phyloP scores from a whole-genome alignment of 1,140 invertebrate genomes.

The Drosophila suzukii region DNA sequence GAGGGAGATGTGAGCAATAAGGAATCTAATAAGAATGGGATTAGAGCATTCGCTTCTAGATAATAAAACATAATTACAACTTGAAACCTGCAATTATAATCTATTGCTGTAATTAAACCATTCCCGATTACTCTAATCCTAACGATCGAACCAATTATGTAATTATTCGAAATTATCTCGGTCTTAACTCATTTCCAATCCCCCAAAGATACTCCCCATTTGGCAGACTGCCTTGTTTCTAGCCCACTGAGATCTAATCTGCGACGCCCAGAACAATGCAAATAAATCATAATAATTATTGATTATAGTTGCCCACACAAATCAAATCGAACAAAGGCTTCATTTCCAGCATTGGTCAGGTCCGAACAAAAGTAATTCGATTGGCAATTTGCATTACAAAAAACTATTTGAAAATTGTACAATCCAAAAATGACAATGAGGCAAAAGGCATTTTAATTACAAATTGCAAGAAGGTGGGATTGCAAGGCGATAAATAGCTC shows the following conservation, averaged over 20 bases:
- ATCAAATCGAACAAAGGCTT: slow-evolving; percentile 39
- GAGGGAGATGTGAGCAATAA: neutral
- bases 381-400: slow-evolving; percentile 51
- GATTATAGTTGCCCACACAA: slow-evolving; percentile 44
- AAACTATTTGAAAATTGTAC: slow-evolving; percentile 39
- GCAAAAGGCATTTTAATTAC: slow-evolving; percentile 66
- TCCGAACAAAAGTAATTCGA: slow-evolving; percentile 40
- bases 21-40: neutral
- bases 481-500: slow-evolving; percentile 43
- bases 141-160: slow-evolving; percentile 1
- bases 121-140: neutral
- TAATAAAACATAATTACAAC: neutral
- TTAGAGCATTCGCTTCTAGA: neutral
- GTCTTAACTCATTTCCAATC: neutral
- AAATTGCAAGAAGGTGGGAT: slow-evolving; percentile 30
- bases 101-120: neutral
- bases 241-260: slow-evolving; percentile 30
- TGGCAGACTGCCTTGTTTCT: slow-evolving; percentile 1
- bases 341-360: slow-evolving; percentile 32
- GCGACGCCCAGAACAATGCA: slow-evolving; percentile 35
- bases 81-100: no score
- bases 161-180: slow-evolving; percentile 4
- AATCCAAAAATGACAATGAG: slow-evolving; percentile 58
- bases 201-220: slow-evolving; percentile 6
- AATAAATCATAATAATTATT: slow-evolving; percentile 54